phyloP scores from a whole-genome alignment of 2,888 invertebrate species.

The Psylliodes chrysocephalus region DNA sequence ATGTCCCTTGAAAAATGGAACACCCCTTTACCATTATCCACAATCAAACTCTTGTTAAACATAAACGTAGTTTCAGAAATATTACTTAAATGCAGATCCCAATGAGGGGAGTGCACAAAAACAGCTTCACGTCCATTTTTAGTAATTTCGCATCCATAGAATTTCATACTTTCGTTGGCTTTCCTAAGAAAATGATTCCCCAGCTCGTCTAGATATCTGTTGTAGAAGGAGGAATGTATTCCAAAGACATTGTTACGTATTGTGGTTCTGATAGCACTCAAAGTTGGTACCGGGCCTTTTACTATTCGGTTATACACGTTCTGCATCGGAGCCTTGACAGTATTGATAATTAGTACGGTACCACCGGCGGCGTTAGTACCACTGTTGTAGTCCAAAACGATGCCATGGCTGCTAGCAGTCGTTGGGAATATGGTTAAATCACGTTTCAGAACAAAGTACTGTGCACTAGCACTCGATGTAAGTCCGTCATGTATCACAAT shows the following conservation, averaged over 20 bases:
- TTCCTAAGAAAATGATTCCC: constrained; percentile 88
- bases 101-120: constrained; percentile 83
- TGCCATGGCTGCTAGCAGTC: constrained; percentile 83
- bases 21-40: constrained; percentile 88
- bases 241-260: constrained; percentile 86
- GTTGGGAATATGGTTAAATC: constrained; percentile 92
- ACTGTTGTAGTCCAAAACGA: constrained; percentile 83
- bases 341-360: constrained; percentile 80
- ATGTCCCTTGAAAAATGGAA: constrained; percentile 92
- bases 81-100: constrained; percentile 87
- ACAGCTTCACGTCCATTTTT: constrained; percentile 85
- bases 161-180: constrained; percentile 86
- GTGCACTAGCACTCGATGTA: constrained; percentile 72
- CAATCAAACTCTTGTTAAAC: constrained; percentile 85
- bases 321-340: constrained; percentile 78
- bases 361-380: constrained; percentile 83
- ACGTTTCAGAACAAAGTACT: constrained; percentile 81
- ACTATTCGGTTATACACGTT: constrained; percentile 79
- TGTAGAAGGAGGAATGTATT: constrained; percentile 86
- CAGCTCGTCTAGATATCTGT: constrained; percentile 84
- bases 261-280: constrained; percentile 76
- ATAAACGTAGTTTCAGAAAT: constrained; percentile 91
- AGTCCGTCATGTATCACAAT: constrained; percentile 83
- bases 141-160: constrained; percentile 83
- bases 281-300: constrained; percentile 81